phyloP scores from a whole-genome alignment of 2,888 invertebrate species.

The Plutella xylostella region DNA sequence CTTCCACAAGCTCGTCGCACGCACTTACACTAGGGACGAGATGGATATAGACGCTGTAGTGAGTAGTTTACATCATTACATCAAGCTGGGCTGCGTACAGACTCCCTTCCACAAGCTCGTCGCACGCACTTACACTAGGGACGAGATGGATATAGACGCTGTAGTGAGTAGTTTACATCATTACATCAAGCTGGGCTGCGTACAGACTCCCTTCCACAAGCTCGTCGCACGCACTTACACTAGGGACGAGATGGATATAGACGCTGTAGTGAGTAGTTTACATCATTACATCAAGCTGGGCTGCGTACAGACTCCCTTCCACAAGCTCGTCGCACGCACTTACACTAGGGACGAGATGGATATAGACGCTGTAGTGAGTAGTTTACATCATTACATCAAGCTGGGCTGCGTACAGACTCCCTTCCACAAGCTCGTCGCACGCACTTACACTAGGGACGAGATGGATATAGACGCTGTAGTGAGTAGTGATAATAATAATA shows the following conservation, averaged over 20 bases:
- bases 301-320: constrained; percentile 38
- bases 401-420: constrained; percentile 42
- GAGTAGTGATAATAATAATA: too few relatives aligned
- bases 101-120: constrained; percentile 39
- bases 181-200: too few relatives aligned
- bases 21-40: constrained; percentile 28
- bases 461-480: too few relatives aligned
- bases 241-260: too few relatives aligned
- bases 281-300: too few relatives aligned
- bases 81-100: constrained; percentile 37
- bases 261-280: too few relatives aligned
- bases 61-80: too few relatives aligned
- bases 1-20: constrained; percentile 30
- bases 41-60: too few relatives aligned
- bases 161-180: too few relatives aligned
- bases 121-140: constrained; percentile 26
- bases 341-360: constrained; percentile 30
- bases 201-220: constrained; percentile 40
- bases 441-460: constrained; percentile 28
- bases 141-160: too few relatives aligned
- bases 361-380: too few relatives aligned
- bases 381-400: too few relatives aligned
- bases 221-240: constrained; percentile 27
- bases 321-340: constrained; percentile 26
- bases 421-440: constrained; percentile 30